Evolutionary conservation across 2,888 invertebrate species (phyloP).

Genomic region (Subacronicta megacephala): DNA sequence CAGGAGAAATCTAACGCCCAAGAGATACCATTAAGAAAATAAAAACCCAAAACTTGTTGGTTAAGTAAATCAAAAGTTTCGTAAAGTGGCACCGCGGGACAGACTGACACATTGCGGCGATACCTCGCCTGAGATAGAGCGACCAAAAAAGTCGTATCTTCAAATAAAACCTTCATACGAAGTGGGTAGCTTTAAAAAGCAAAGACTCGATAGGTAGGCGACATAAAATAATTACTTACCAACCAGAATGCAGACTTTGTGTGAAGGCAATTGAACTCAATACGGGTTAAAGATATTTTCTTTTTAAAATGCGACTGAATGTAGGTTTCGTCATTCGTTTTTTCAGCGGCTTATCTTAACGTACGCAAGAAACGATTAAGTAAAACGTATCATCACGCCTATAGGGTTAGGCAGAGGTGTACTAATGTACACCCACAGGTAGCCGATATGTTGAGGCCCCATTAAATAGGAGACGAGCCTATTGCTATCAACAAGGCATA

Average conservation of each 20-base stretch:
- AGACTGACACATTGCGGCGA: conserved; percentile 74
- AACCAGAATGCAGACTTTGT: conserved; percentile 33
- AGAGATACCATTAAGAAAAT: conserved; percentile 58
- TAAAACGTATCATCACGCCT: no score
- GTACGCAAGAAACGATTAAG: no score
- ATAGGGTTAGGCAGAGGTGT: no score
- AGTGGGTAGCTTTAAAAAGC: conserved; percentile 71
- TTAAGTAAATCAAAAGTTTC: conserved; percentile 76
- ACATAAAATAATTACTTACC: conserved; percentile 72
- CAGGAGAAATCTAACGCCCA: conserved; percentile 36
- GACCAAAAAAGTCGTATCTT: conserved; percentile 55
- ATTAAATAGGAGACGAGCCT: no score
- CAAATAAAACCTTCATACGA: conserved; percentile 63
- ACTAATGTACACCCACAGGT: no score
- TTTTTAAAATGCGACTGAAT: conserved; percentile 27
- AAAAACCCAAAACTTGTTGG: conserved; percentile 53
- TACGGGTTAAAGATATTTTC: conserved; percentile 24
- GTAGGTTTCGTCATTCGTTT: conserved; percentile 4
- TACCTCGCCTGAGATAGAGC: conserved; percentile 67
- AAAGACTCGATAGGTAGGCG: conserved; percentile 72
- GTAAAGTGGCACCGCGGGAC: conserved; percentile 75
- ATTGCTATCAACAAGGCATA: no score
- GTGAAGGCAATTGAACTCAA: conserved; percentile 39
- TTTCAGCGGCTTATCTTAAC: conserved; percentile 8
- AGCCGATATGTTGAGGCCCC: no score